A percentile compares a stretch with the other conserved stretches of the same genome.
These are phyloP conservation scores for Teleopsis dalmanni DNA, from an alignment of 1,140 invertebrate genomes.

Conservation along the genomic window DNA sequence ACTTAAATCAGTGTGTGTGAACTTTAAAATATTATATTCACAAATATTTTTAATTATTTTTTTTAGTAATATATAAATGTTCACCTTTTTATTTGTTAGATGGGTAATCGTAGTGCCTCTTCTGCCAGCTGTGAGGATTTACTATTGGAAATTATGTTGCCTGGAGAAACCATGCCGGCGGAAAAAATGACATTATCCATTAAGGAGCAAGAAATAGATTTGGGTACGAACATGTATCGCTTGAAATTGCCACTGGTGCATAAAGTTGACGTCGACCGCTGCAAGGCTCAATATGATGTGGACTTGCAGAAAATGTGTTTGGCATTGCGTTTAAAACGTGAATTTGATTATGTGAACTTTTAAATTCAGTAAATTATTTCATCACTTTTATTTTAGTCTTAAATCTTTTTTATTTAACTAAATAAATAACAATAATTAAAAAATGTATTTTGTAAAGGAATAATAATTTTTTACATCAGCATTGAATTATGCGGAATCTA, in stretches of 20 bases:
- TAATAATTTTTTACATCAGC: no score
- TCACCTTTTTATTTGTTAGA: slow-evolving; percentile 47
- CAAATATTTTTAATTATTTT: neutral
- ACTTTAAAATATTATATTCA: no score
- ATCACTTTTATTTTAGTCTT: no score
- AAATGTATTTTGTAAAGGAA: no score
- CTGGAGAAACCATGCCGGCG: slow-evolving; percentile 61
- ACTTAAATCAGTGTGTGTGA: no score
- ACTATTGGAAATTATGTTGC: slow-evolving; percentile 64
- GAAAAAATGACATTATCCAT: slow-evolving; percentile 61
- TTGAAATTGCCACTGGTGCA: slow-evolving; percentile 70
- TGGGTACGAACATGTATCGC: slow-evolving; percentile 55
- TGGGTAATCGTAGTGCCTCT: slow-evolving; percentile 72
- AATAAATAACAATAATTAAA: no score
- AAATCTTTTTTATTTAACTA: no score
- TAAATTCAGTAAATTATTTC: no score
- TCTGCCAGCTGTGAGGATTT: slow-evolving; percentile 82
- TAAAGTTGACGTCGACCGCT: slow-evolving; percentile 66
- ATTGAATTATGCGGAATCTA: no score
- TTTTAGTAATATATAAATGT: neutral
- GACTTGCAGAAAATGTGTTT: slow-evolving; percentile 59
- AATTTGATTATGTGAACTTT: slow-evolving; percentile 78
- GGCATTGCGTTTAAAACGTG: slow-evolving; percentile 61
- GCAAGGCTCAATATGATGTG: slow-evolving; percentile 71
- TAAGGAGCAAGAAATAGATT: slow-evolving; percentile 58